A percentile compares a stretch with the other conserved stretches of the same genome.
Conservation (phyloP, 2,797 vertebrate genomes). For the Rachycentron canadum region DNA sequence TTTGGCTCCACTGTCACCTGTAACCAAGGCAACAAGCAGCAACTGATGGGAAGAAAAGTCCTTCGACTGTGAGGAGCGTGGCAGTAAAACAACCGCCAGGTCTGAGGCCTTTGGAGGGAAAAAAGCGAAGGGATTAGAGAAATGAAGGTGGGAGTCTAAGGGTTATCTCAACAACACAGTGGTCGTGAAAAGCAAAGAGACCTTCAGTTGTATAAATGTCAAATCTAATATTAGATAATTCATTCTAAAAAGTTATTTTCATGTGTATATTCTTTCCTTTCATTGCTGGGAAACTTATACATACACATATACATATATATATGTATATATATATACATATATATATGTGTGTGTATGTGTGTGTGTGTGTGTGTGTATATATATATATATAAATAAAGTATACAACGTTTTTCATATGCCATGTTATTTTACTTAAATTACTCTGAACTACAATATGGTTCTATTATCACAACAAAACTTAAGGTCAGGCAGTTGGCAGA, state of each 20-base stretch:
- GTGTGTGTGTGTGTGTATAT: too few relatives aligned
- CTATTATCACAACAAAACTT: conserved; percentile 10
- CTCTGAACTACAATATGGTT: neutral
- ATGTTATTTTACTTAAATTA: neutral
- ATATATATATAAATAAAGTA: neutral
- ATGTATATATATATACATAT: too few relatives aligned
- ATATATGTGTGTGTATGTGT: too few relatives aligned
- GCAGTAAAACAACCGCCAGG: conserved; percentile 3
- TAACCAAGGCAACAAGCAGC: conserved; percentile 60
- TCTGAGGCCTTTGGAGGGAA: conserved; percentile 4
- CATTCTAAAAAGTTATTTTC: neutral
- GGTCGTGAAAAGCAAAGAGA: neutral
- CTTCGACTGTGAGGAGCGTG: conserved; percentile 21
- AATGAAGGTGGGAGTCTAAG: neutral
- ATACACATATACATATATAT: too few relatives aligned
- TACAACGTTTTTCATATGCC: neutral
- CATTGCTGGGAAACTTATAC: neutral
- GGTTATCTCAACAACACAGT: neutral
- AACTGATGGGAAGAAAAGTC: conserved; percentile 28
- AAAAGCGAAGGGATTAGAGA: neutral
- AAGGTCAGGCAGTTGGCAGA: conserved; percentile 6
- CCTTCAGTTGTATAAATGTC: neutral
- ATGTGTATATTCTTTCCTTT: neutral
- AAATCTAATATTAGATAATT: neutral
- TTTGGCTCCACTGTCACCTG: conserved; percentile 33